Evolutionary conservation across 2,888 invertebrate species (phyloP).

Genomic region (Dorcus parallelipipedus): DNA sequence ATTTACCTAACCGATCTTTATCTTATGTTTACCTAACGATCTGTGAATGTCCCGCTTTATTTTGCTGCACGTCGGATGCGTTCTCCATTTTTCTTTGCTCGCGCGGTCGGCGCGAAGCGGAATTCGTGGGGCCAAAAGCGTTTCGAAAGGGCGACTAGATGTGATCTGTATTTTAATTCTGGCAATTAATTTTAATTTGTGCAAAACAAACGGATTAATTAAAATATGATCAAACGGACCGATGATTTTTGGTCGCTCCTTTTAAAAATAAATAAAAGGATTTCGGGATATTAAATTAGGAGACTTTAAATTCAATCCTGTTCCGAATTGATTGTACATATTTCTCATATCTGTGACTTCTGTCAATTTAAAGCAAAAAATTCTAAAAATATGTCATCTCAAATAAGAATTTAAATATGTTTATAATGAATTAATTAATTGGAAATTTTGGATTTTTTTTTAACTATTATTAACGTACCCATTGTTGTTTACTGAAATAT

Average conservation of each 20-base stretch:
- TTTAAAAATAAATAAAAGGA: neutral
- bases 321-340: no score
- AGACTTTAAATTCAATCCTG: no score
- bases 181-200: slow-evolving; percentile 39
- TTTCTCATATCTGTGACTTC: no score
- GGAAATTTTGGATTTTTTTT: no score
- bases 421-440: no score
- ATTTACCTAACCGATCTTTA: slow-evolving; percentile 48
- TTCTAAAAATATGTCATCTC: no score
- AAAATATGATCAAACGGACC: slow-evolving; percentile 34
- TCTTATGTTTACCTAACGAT: slow-evolving; percentile 42
- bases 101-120: neutral
- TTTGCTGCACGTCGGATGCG: slow-evolving; percentile 9
- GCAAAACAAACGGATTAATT: slow-evolving; percentile 38
- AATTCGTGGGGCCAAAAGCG: slow-evolving; percentile 8
- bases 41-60: slow-evolving; percentile 10
- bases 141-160: slow-evolving; percentile 11
- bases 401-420: no score
- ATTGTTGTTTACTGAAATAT: no score
- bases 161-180: slow-evolving; percentile 31
- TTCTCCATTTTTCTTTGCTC: neutral
- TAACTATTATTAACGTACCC: no score
- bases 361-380: no score
- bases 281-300: no score
- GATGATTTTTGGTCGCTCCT: slow-evolving; percentile 11